phyloP scores from a whole-genome alignment of 2,888 invertebrate species.

The Gastrophysa polygoni region DNA sequence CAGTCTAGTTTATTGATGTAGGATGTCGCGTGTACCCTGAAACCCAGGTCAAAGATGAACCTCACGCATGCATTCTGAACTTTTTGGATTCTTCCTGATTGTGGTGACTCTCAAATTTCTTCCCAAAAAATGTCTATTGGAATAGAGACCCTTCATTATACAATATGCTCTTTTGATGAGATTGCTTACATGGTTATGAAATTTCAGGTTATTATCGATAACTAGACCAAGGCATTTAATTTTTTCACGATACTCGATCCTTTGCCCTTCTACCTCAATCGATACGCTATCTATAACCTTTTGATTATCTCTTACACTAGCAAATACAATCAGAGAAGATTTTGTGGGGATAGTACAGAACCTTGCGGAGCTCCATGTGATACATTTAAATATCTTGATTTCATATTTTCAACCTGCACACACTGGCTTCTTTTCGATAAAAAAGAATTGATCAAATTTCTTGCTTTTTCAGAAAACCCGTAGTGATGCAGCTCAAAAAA shows the following conservation, averaged over 20 bases:
- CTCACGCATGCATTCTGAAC: neutral
- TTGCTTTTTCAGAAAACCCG: neutral
- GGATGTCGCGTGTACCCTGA: neutral
- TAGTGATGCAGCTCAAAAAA: neutral
- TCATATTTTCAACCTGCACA: neutral
- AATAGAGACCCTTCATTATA: neutral
- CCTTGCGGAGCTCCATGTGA: conserved; percentile 13
- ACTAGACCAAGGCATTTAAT: neutral
- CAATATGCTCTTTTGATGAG: neutral
- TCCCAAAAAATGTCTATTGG: neutral
- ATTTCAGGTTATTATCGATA: neutral
- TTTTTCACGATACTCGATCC: neutral
- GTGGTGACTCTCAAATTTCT: neutral
- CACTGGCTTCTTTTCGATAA: neutral
- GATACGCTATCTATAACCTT: neutral
- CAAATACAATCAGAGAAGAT: neutral
- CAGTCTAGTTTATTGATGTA: neutral
- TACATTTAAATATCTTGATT: neutral
- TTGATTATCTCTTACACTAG: neutral
- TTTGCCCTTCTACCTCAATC: neutral
- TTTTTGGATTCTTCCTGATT: neutral
- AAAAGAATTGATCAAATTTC: neutral
- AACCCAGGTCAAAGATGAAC: neutral
- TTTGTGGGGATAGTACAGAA: neutral
- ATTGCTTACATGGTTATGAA: neutral